A percentile compares a stretch with the other conserved stretches of the same genome.
These are phyloP conservation scores for Schizopygopsis malacanthus DNA, from an alignment of 2,797 vertebrate species.

Conservation along the genomic window DNA sequence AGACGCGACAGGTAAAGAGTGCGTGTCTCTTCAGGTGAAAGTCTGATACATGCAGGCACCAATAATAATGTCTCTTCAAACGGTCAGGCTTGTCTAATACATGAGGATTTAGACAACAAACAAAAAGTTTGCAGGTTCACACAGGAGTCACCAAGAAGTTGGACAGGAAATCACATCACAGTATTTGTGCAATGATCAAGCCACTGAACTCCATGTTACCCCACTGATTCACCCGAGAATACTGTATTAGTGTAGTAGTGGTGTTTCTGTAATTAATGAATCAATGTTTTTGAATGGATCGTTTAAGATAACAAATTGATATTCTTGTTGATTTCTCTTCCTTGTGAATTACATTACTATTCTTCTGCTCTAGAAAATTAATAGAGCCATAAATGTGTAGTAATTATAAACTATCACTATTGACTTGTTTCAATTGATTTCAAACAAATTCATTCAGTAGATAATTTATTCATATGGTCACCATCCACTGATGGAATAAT, in stretches of 20 bases:
- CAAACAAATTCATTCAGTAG: not conserved
- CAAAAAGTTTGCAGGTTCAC: constrained; percentile 13
- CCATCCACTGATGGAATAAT: not conserved
- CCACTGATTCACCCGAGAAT: not conserved
- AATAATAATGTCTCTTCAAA: not conserved
- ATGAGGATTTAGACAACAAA: not conserved
- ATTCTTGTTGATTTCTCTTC: not conserved
- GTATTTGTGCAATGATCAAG: not conserved
- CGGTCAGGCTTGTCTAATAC: not conserved
- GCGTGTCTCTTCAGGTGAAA: constrained; percentile 15
- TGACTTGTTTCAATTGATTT: not conserved
- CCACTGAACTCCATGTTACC: not conserved
- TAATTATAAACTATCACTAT: not conserved
- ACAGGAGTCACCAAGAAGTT: not conserved
- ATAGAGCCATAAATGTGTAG: not conserved
- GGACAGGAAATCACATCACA: not conserved
- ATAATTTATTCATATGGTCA: not conserved
- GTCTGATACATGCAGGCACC: not conserved
- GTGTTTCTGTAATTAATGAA: not conserved
- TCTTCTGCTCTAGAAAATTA: not conserved
- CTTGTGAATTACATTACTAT: too few relatives aligned
- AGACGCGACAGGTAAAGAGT: constrained; percentile 16
- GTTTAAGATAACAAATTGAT: not conserved
- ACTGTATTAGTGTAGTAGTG: too few relatives aligned
- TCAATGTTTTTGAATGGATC: not conserved